Evolutionary conservation across 2,797 vertebrate genomes (phyloP).

Genomic region (Molossus alvarezi): DNA sequence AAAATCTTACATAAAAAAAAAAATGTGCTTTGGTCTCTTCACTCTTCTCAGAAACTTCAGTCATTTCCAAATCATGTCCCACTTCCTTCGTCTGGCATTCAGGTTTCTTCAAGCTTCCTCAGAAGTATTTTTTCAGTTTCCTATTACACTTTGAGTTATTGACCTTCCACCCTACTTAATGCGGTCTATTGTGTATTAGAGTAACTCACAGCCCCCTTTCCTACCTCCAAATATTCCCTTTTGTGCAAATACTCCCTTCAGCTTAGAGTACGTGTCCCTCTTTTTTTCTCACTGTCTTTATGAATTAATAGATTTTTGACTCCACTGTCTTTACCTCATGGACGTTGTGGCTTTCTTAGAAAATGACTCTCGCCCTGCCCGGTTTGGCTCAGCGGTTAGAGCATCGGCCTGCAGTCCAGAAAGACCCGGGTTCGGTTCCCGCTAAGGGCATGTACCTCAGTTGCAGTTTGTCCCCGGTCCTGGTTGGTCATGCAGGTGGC

Average conservation of each 20-base stretch:
- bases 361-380: not conserved
- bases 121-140: not conserved
- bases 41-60: not conserved
- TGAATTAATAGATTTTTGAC: not conserved
- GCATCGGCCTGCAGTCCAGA: too few relatives aligned
- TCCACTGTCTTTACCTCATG: not conserved
- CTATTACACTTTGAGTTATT: not conserved
- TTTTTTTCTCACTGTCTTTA: not conserved
- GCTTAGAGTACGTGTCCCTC: not conserved
- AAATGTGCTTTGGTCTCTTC: not conserved
- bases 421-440: too few relatives aligned
- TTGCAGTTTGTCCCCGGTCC: too few relatives aligned
- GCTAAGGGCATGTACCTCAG: too few relatives aligned
- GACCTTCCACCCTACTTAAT: not conserved
- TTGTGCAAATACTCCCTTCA: not conserved
- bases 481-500: too few relatives aligned
- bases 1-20: not conserved
- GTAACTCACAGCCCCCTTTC: not conserved
- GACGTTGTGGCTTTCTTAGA: conserved; percentile 1
- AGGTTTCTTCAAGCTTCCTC: not conserved
- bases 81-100: not conserved
- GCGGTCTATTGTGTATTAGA: not conserved
- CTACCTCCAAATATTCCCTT: not conserved
- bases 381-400: too few relatives aligned
- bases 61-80: not conserved